These are phyloP conservation scores for Lepisosteus osseus DNA, from an alignment of 2,113 vertebrate genomes.

Conservation along the genomic window DNA sequence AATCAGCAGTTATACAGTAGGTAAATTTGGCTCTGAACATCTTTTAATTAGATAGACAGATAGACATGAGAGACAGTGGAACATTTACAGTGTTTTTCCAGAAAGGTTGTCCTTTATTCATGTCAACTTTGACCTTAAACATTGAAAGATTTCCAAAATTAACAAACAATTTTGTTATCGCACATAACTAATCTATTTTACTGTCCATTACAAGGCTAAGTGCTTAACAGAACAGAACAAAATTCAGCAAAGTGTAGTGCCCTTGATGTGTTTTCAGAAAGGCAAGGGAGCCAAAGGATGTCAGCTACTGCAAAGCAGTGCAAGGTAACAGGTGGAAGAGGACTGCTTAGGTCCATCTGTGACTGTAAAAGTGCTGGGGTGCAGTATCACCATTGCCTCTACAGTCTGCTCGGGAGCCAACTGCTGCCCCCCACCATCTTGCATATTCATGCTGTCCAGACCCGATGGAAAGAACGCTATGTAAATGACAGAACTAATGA, in stretches of 20 bases:
- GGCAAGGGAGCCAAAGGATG: too few species aligned
- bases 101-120: too few species aligned
- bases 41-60: too few species aligned
- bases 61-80: too few species aligned
- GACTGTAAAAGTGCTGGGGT: neutral
- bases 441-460: conserved; percentile 15
- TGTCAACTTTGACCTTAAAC: neutral
- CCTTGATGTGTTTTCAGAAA: too few species aligned
- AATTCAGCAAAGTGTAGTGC: neutral
- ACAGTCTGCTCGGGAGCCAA: neutral
- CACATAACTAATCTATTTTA: too few species aligned
- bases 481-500: conserved; percentile 19
- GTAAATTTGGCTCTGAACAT: too few species aligned
- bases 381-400: neutral
- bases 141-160: neutral
- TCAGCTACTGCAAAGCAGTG: too few species aligned
- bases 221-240: neutral
- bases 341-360: neutral
- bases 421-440: conserved; percentile 1
- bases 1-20: too few species aligned
- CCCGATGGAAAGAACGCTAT: conserved; percentile 14
- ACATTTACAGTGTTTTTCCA: too few species aligned
- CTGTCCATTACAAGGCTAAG: neutral
- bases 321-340: neutral
- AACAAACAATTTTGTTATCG: neutral